A percentile compares a stretch with the other conserved stretches of the same genome.
These are phyloP conservation scores for Morone chrysops DNA, from an alignment of 2,113 vertebrate species.

Conservation along the genomic window DNA sequence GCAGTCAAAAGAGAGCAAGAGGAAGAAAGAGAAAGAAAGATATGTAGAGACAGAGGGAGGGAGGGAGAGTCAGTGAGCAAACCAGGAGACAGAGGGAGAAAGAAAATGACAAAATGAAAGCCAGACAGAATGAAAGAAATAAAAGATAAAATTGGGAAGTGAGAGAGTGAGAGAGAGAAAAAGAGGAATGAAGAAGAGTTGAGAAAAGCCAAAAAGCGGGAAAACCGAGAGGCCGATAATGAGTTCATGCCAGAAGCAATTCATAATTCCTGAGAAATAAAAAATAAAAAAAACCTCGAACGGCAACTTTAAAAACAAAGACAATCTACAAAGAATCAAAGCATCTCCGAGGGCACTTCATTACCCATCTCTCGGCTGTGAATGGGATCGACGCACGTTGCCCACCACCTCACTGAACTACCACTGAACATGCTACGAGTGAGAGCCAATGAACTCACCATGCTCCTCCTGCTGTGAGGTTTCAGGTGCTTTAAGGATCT, in stretches of 20 bases:
- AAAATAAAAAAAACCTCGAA: not conserved
- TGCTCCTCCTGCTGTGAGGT: conserved; percentile 82
- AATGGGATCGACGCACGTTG: conserved; percentile 1
- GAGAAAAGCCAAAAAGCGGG: conserved; percentile 10
- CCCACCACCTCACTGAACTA: conserved; percentile 20
- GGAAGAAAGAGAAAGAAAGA: conserved; percentile 55
- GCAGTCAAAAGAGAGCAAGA: conserved; percentile 60
- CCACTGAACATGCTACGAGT: conserved; percentile 35
- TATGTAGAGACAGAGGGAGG: conserved; percentile 40
- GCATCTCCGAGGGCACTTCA: not conserved
- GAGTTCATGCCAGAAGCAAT: conserved; percentile 14
- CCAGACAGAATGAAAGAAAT: conserved; percentile 66
- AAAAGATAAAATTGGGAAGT: conserved; percentile 32
- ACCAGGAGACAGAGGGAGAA: conserved; percentile 62
- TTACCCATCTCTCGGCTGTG: conserved; percentile 11
- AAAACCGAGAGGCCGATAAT: not conserved
- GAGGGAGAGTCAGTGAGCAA: conserved; percentile 53
- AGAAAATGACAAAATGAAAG: conserved; percentile 73
- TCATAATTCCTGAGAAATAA: conserved; percentile 19
- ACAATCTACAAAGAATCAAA: not conserved
- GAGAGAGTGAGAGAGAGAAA: conserved; percentile 9
- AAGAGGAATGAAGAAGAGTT: conserved; percentile 34
- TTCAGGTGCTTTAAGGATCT: conserved; percentile 87
- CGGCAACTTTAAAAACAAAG: conserved; percentile 52
- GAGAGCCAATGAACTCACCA: conserved; percentile 78